Evolutionary conservation across 2,888 invertebrate species (phyloP).

Genomic region (Protophormia terraenovae): DNA sequence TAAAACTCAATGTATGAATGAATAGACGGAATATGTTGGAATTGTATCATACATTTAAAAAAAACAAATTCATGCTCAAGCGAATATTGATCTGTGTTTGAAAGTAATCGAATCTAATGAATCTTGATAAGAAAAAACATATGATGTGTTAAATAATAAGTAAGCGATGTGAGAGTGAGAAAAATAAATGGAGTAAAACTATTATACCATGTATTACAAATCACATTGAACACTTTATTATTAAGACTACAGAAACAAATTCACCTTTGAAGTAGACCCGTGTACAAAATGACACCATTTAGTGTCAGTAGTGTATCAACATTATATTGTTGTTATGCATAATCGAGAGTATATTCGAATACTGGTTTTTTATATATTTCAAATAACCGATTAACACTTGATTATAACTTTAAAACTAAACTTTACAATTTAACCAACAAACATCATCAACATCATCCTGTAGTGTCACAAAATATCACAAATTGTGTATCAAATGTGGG

Average conservation of each 20-base stretch:
- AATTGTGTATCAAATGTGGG: conserved; percentile 38
- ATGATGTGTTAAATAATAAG: too few relatives aligned
- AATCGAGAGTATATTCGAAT: too few relatives aligned
- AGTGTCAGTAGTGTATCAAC: too few relatives aligned
- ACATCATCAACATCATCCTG: conserved; percentile 47
- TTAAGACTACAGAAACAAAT: too few relatives aligned
- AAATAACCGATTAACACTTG: not conserved
- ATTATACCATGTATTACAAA: too few relatives aligned
- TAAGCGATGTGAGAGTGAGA: too few relatives aligned
- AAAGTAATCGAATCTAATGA: conserved; percentile 12
- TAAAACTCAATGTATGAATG: conserved; percentile 14
- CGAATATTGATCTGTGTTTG: not conserved
- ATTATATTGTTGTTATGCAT: too few relatives aligned
- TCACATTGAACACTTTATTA: too few relatives aligned
- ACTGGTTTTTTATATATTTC: not conserved
- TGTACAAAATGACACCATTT: too few relatives aligned
- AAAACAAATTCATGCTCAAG: not conserved
- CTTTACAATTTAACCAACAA: not conserved
- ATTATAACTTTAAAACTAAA: not conserved
- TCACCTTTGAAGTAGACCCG: too few relatives aligned
- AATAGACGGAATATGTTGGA: not conserved
- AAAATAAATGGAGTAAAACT: too few relatives aligned
- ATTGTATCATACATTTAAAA: not conserved
- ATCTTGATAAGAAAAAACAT: too few relatives aligned
- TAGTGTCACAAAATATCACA: conserved; percentile 52